Conservation (phyloP, 2,797 vertebrate species). For the Acridotheres tristis region DNA sequence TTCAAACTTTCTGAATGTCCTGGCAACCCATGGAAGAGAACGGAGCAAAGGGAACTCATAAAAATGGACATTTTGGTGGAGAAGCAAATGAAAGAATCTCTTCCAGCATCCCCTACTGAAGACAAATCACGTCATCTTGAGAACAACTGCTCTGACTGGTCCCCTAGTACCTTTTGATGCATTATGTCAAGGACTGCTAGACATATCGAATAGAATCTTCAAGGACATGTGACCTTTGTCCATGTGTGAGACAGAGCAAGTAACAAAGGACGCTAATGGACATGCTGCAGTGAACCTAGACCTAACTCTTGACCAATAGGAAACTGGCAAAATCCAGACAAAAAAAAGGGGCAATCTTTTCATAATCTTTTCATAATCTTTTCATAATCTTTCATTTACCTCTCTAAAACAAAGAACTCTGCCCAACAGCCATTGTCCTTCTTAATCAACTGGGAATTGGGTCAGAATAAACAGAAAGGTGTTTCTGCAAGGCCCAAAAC, state of each 20-base stretch:
- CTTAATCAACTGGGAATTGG: neutral
- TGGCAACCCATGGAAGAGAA: neutral
- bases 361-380: neutral
- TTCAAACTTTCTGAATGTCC: neutral
- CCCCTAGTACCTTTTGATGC: neutral
- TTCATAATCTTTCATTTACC: neutral
- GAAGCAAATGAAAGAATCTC: neutral
- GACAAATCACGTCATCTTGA: slow-evolving; percentile 1
- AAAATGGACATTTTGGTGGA: neutral
- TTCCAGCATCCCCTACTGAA: neutral
- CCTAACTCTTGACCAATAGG: neutral
- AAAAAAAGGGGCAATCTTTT: neutral
- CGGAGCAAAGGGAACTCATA: neutral
- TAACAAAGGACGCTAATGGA: neutral
- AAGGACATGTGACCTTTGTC: neutral
- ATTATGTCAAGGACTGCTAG: neutral
- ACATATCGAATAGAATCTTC: neutral
- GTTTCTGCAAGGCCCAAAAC: neutral
- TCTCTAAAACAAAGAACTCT: neutral
- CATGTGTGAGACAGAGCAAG: neutral
- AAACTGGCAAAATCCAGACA: neutral
- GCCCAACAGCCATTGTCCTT: neutral
- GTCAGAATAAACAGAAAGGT: neutral
- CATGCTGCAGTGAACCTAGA: neutral
- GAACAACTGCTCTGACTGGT: neutral